Conservation (phyloP, 2,113 vertebrate species). For the Notarius quadriscutis region DNA sequence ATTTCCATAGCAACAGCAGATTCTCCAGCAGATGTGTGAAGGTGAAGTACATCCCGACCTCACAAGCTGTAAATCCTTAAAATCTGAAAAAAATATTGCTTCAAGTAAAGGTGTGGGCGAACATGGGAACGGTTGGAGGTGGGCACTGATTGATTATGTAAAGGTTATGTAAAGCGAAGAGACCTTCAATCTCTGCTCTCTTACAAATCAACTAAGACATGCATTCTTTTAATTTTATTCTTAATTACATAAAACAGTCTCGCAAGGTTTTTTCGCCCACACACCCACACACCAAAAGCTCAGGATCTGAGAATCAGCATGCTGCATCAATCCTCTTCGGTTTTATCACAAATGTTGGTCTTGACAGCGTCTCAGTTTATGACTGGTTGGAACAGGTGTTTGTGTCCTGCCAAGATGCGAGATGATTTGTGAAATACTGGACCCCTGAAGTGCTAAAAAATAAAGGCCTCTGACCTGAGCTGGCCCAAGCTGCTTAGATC, state of each 20-base stretch:
- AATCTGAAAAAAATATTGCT: constrained; percentile 62
- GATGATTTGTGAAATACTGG: constrained; percentile 20
- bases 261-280: background rate
- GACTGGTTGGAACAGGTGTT: background rate
- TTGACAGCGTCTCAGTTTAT: background rate
- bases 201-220: background rate
- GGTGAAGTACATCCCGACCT: constrained; percentile 55
- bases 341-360: constrained; percentile 6
- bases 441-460: background rate
- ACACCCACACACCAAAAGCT: background rate
- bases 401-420: constrained; percentile 8
- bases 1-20: constrained; percentile 73
- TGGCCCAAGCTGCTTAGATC: constrained; percentile 28
- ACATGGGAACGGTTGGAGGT: background rate
- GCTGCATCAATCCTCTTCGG: background rate
- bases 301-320: background rate
- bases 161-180: background rate
- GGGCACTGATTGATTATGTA: background rate
- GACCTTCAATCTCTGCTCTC: background rate
- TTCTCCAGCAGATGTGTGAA: constrained; percentile 58
- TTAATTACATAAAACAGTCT: background rate
- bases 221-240: background rate
- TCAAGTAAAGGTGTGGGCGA: constrained; percentile 55
- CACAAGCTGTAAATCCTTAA: constrained; percentile 62
- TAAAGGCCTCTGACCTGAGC: constrained; percentile 7